Evolutionary conservation across 1,140 invertebrate genomes (phyloP), one percentile per base, ranked within the genome.

Genomic region (Procambarus clarkii): DNA sequence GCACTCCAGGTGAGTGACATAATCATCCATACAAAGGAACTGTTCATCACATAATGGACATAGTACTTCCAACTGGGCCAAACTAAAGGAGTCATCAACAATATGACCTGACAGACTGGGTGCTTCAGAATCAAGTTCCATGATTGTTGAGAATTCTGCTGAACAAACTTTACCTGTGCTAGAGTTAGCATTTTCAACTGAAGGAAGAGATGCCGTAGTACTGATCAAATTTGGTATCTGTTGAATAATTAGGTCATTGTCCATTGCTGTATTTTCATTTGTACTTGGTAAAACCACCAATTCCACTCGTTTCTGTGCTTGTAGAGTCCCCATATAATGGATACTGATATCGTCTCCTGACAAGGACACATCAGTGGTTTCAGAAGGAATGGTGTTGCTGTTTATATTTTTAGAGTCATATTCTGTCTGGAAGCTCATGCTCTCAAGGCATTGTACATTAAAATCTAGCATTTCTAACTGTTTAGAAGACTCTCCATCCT

Each of bases 11-110:
- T 86, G 83, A 50, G 83, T 86, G 18, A 86, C 46, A 54, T 86
- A 86, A 24, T 48, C 69, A 54, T 76, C 83, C 83, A 86, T 86
- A 44, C 69, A 86, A 18, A 86, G 46, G 45, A 86, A 86, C 24
- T 86, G 83, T 76, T 86, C 83, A 46, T 86, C 83, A 86, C 83
- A 86, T 15, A 86, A 15, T 18, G 69, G 83, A 50, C 83, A 86
- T 34, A 69, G 69, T 24, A 86, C 83, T 18, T 86, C 83, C 15
- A 86, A 48, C 69, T 86, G 69, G 74, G 83, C 83, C 69, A 86
- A 15, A 64, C 83, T 86, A 46, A 74, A 86, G 2, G 83, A 76
- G 4, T 86, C 83, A 34, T 86, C 83, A 34, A 86, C 83, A 86
- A 86, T 76, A n/a, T 71, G 83, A 9, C 83, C 83, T 74, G 83